Evolutionary conservation across 2,797 vertebrate species (phyloP), one percentile per base, ranked within the genome.

Genomic region (Eleutherodactylus coqui): DNA sequence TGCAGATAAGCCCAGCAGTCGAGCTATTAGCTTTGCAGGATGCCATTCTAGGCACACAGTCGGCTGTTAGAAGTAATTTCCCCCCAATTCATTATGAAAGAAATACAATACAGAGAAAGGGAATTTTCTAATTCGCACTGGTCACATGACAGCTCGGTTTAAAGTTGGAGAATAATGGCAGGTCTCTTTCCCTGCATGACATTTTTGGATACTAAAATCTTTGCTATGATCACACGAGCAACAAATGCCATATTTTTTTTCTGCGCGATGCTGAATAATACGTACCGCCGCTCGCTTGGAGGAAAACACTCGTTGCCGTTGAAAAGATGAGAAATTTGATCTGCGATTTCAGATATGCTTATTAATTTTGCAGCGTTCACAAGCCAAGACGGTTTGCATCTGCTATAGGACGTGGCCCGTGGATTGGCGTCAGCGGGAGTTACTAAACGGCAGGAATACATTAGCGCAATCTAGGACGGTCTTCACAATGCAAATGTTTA

Each of bases 111-210:
- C 19, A 87, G 64, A 72, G 76, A 83, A 92, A 88, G 36, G 21
- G 43, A 78, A 69, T 80, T 91, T 67, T 88, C 85, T 51, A 51
- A 80, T 79, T 79, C 89, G 83, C 87, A 88, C 88, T 80, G 75
- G 89, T 87, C 88, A 90, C 72, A 89, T 92, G 90, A 90, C 90
- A 91, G 88, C 92, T 90, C 92, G 38, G 84, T 89, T 89, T 83
- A 67, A 38, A 75, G 88, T 90, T 89, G 87, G 89, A 92, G 87
- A 88, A 89, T 77, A 55, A 60, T 60, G 1, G 79, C 81, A 89
- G 87, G 81, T 89, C 92, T 91, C 89, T 90, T 85, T 91, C 87
- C 84, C 84, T 86, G 89, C 43, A 41, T 79, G 82, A 89, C 89
- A 87, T 90, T 32, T 88, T 79, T 21, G 69, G 88, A 90, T 90